Base-by-base conservation (phyloP, 2,797 vertebrate species). In the Helicolenus hilgendorfi region DNA sequence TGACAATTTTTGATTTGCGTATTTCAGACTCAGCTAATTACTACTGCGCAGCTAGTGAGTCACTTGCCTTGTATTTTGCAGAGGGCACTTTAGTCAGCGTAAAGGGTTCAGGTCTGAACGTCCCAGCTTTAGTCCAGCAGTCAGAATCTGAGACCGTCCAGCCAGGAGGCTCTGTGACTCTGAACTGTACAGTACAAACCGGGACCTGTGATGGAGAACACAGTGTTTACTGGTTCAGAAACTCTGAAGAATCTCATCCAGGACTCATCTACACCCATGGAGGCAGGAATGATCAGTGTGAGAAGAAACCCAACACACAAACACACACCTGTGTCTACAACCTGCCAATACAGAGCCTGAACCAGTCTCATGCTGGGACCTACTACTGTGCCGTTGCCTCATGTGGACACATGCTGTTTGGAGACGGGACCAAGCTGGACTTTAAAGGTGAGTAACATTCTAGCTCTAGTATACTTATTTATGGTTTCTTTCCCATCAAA, bases 191-290 rank as follows among this genome's bases (percentile, higher is more conserved):
- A 36, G 81, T 96, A 9, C n/a, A 89, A 3, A 81, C 75, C 35
- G 72, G 81, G 33, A 90, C 24, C 77, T 95, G 92, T 88, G 76
- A 73, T 26, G 88, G 53, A 86, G 77, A 87, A 58, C 77, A 80
- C 71, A 91, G 69, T 36, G 91, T 96, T 41, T 88, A 91, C 87
- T 95, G 92, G 95, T 86, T 95, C 62, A 89, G 71, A 81, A 20
- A 58, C 20, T 81, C 79, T 11, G 55, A 49, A 68, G 63, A 87
- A 26, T 80, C 87, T 72, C 62, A 18, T 20, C 80, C 78, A 77
- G 72, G 62, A 86, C 45, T 95, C 13, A 87, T 94, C 74, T 86
- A 93, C 84, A 84, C 75, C 20, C 55, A 85, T 62, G 83, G 60
- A 85, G 68, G 49, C 38, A 82, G 69, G 14, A 53, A 38, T 53